These are phyloP conservation scores for Pygocentrus nattereri DNA, from an alignment of 2,797 vertebrate genomes.

Conservation along the genomic window DNA sequence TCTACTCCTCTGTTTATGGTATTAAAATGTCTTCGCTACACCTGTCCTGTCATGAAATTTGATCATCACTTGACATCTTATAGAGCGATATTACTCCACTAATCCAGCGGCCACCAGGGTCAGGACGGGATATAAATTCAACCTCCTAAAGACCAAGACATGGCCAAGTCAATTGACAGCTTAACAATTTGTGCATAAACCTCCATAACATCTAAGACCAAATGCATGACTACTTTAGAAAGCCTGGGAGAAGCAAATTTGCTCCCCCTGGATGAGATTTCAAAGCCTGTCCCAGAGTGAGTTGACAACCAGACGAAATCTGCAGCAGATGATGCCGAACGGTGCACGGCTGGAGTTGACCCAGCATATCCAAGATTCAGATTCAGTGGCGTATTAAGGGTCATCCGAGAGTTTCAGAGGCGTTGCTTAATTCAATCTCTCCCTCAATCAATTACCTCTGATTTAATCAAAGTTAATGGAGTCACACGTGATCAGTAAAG, in stretches of 20 bases:
- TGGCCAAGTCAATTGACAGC: not conserved
- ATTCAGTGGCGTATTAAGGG: slow-evolving; percentile 4
- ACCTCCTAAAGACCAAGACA: slow-evolving; percentile 72
- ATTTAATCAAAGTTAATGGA: slow-evolving; percentile 34
- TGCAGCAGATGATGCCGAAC: slow-evolving; percentile 15
- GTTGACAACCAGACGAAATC: slow-evolving; percentile 11
- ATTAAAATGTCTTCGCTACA: slow-evolving; percentile 17
- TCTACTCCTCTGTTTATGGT: slow-evolving; percentile 22
- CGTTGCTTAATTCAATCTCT: slow-evolving; percentile 18
- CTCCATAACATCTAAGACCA: not conserved
- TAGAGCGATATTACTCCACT: slow-evolving; percentile 57
- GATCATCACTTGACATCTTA: slow-evolving; percentile 66
- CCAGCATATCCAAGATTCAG: not conserved
- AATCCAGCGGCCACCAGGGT: slow-evolving; percentile 68
- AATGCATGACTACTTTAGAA: not conserved
- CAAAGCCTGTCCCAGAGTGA: not conserved
- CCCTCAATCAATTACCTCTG: slow-evolving; percentile 23
- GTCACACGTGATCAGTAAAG: slow-evolving; percentile 2
- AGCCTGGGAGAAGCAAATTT: slow-evolving; percentile 2
- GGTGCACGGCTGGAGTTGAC: not conserved
- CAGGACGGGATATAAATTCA: slow-evolving; percentile 77
- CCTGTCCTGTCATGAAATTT: slow-evolving; percentile 31
- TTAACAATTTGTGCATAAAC: slow-evolving; percentile 1
- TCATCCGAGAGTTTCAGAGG: slow-evolving; percentile 15
- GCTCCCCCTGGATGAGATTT: slow-evolving; percentile 9